Conservation (phyloP, 2,113 vertebrate genomes). For the Sapajus apella region DNA sequence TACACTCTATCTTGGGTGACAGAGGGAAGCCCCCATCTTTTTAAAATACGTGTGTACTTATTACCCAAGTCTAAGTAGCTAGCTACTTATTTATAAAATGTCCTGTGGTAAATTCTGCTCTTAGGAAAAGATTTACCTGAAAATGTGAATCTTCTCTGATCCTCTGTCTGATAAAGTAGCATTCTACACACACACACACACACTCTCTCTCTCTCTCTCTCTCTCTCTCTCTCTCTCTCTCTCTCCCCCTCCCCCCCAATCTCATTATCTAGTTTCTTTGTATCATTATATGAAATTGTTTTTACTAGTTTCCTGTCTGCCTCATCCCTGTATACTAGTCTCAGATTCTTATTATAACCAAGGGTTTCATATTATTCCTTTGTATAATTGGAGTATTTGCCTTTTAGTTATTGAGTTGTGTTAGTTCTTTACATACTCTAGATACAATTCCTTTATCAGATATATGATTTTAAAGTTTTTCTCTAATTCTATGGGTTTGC, state of each 20-base stretch:
- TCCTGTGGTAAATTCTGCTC: neutral
- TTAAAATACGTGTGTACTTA: too few relatives aligned
- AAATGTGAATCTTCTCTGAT: neutral
- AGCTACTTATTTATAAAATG: neutral
- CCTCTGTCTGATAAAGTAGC: neutral
- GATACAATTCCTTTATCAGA: neutral
- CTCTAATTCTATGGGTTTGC: neutral
- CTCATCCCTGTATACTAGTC: neutral
- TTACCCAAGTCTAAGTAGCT: neutral
- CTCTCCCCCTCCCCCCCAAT: too few relatives aligned
- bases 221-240: too few relatives aligned
- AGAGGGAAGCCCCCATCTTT: neutral
- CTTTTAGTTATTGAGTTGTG: constrained; percentile 12
- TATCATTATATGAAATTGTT: constrained; percentile 3
- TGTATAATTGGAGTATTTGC: neutral
- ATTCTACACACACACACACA: neutral
- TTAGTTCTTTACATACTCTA: neutral
- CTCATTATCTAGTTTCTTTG: neutral
- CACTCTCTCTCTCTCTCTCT: neutral
- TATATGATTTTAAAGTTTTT: neutral
- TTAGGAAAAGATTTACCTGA: neutral
- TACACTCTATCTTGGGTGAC: neutral
- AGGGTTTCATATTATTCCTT: neutral
- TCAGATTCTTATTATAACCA: neutral
- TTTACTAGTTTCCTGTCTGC: neutral